Percentiles rank a stretch among this genome's conserved stretches.
phyloP scores from a whole-genome alignment of 2,113 vertebrate species.

The Rhinolophus ferrumequinum region DNA sequence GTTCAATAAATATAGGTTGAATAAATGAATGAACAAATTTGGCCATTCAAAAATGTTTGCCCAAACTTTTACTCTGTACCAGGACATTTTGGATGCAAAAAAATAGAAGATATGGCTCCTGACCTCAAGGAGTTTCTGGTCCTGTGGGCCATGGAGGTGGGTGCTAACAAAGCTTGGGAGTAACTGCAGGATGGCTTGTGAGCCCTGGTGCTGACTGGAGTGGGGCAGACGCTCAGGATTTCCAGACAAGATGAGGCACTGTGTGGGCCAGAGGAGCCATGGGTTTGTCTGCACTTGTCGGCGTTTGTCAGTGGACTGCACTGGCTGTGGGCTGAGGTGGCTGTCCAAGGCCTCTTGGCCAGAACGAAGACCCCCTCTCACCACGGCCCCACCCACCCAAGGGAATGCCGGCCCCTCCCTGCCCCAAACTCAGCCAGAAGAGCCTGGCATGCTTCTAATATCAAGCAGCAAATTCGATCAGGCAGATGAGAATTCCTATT shows the following conservation, averaged over 20 bases:
- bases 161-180: background rate
- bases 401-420: constrained; percentile 59
- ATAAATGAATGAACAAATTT: background rate
- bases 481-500: constrained; percentile 55
- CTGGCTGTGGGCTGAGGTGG: background rate
- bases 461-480: constrained; percentile 73
- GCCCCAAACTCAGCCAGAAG: constrained; percentile 42
- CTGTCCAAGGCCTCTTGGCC: constrained; percentile 36
- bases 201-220: background rate
- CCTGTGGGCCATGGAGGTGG: background rate
- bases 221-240: background rate
- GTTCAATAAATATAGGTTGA: background rate
- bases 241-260: background rate
- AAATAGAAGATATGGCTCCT: background rate
- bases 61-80: background rate
- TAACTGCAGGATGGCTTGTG: background rate
- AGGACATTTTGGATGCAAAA: background rate
- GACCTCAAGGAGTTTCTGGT: background rate
- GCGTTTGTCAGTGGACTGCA: background rate
- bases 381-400: background rate
- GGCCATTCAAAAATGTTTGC: background rate
- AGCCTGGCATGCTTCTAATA: constrained; percentile 61
- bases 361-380: background rate
- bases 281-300: background rate
- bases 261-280: background rate